Evolutionary conservation across 2,113 vertebrate species (phyloP), one percentile per base, ranked within the genome.

Genomic region (Butorides virescens): DNA sequence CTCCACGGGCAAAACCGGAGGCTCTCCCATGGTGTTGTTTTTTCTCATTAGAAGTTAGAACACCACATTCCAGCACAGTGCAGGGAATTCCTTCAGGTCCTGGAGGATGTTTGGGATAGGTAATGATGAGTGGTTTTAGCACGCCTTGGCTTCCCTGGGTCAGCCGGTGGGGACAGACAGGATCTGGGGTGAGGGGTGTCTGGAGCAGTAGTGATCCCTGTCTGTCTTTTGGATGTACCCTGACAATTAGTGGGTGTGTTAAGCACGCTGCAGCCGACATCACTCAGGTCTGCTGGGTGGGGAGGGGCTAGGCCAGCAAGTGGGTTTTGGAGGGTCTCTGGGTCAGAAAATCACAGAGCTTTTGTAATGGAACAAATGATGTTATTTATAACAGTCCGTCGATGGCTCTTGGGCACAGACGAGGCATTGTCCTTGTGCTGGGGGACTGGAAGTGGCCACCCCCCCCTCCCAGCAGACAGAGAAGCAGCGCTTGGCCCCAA

Each of bases 161-260:
- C 25, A 73, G 50, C 59, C 0, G 0, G 10, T 36, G 34, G 47
- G n/a, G 37, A 16, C 47, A 53, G 46, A 14, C 13, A 26, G 59
- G 66, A 36, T 9, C 29, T 0, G 5, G 36, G n/a, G 9, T 26
- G 55, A 52, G 46, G 15, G 11, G 19, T 10, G 32, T 46, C 14
- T 53, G 58, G 26, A 79, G 47, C 3, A 0, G 36, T 6, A 52
- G 25, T 0, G 2, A 18, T 74, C 5, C 9, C 59, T 0, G 0
- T 46, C 22, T 56, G 11, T 46, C 25, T 58, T 62, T 58, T 59
- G 58, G 52, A 32, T 82, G 70, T 75, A 72, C 47, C 53, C 58
- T 7, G 0, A 5, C 59, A 55, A 50, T 49, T 34, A 75, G 5
- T 2, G 3, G 44, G 20, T 19, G 49, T 29, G 37, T 77, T 74